A percentile compares a stretch with the other conserved stretches of the same genome.
phyloP scores from a whole-genome alignment of 2,797 vertebrate genomes.

The Furcifer pardalis region DNA sequence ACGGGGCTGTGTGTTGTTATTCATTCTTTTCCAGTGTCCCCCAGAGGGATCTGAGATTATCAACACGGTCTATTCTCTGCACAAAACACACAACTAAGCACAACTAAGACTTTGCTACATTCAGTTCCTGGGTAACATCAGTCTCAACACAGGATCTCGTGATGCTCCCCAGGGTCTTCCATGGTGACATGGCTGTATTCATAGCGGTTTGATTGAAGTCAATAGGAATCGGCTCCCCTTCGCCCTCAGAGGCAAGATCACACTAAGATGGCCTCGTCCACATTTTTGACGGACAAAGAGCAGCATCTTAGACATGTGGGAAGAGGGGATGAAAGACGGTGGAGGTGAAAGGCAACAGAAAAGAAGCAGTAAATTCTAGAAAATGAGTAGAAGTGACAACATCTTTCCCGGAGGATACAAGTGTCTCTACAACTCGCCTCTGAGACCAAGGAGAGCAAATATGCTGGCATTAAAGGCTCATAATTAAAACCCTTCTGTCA shows the following conservation, averaged over 20 bases:
- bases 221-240: rapidly evolving
- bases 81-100: too few relatives aligned
- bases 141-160: background rate
- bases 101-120: background rate
- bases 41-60: conserved; percentile 11
- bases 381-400: background rate
- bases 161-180: rapidly evolving
- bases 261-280: background rate
- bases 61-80: conserved; percentile 1
- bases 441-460: background rate
- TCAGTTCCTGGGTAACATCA: background rate
- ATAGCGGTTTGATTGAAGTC: background rate
- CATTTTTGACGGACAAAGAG: rapidly evolving
- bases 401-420: background rate
- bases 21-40: background rate
- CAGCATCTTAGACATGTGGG: background rate
- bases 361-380: background rate
- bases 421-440: background rate
- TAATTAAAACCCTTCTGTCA: conserved; percentile 51
- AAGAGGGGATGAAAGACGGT: background rate
- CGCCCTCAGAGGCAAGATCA: background rate
- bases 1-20: background rate
- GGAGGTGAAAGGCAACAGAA: background rate
- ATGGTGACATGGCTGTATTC: background rate
- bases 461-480: conserved; percentile 6